Percentiles rank a stretch among this genome's conserved stretches.
These are phyloP conservation scores for Heliconius eleuchia DNA, from an alignment of 1,140 invertebrate genomes.

Conservation along the genomic window DNA sequence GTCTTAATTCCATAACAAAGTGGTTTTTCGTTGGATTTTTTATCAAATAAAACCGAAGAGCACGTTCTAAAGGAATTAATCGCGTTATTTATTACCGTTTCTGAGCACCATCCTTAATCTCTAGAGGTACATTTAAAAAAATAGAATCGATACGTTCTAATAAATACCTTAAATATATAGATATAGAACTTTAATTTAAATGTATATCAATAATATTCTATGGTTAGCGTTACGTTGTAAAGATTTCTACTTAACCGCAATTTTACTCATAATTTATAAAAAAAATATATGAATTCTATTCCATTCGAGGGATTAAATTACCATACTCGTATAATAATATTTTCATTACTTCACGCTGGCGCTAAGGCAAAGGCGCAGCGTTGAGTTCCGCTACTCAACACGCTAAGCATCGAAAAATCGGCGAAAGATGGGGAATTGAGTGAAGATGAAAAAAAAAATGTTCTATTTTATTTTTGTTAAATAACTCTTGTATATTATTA, in stretches of 20 bases:
- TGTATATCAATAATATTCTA: background rate
- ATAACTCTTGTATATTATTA: no score
- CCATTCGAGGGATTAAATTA: conserved; percentile 26
- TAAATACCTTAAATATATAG: background rate
- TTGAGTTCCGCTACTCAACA: no score
- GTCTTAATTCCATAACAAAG: conserved; percentile 63
- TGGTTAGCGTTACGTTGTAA: background rate
- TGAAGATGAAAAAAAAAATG: no score
- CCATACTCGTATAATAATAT: no score
- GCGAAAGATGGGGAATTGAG: no score
- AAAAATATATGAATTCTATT: conserved; percentile 25
- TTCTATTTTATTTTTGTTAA: no score
- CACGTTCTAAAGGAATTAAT: conserved; percentile 76
- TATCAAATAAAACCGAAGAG: conserved; percentile 46
- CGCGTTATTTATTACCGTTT: conserved; percentile 75
- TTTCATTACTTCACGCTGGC: no score
- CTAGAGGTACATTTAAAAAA: conserved; percentile 27
- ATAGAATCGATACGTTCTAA: background rate
- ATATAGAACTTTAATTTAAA: background rate
- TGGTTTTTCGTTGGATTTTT: conserved; percentile 61
- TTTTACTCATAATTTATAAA: background rate
- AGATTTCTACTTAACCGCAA: background rate
- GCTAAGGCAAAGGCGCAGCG: no score
- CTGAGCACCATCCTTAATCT: conserved; percentile 73
- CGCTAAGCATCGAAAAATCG: no score